Conservation (phyloP, 2,888 invertebrate genomes). For the Limnephilus auricula region DNA sequence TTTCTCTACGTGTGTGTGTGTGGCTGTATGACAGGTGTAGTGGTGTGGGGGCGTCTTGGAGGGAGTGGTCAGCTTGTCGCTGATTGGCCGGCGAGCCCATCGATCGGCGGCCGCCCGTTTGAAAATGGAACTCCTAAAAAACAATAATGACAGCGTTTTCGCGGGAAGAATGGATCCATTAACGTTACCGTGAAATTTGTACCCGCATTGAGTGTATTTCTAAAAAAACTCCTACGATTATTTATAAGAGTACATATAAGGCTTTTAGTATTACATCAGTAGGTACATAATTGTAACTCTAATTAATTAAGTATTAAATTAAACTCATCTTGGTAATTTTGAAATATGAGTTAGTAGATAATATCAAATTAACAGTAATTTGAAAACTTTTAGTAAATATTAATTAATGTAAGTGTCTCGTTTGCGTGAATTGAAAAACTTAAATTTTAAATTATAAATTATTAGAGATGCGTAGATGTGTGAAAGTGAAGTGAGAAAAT, state of each 20-base stretch:
- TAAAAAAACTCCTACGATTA: background rate
- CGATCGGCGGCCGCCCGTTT: conserved; percentile 69
- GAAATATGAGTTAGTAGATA: too few relatives aligned
- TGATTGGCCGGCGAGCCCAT: conserved; percentile 68
- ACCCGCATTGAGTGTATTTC: background rate
- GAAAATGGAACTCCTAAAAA: conserved; percentile 63
- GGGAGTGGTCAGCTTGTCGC: conserved; percentile 66
- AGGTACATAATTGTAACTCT: background rate
- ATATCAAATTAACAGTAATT: background rate
- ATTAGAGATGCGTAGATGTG: too few relatives aligned
- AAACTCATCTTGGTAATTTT: too few relatives aligned
- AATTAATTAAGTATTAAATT: background rate
- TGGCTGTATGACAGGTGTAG: conserved; percentile 58
- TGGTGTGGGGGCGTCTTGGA: conserved; percentile 58
- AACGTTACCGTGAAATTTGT: conserved; percentile 54
- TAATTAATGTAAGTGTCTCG: background rate
- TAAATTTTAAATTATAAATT: background rate
- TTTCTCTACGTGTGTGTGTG: background rate
- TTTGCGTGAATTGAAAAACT: background rate
- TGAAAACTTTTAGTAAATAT: background rate
- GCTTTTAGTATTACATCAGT: background rate
- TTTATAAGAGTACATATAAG: background rate
- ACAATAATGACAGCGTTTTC: conserved; percentile 62
- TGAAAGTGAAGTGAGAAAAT: too few relatives aligned
- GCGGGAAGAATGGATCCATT: conserved; percentile 63